Percentiles rank a stretch among this genome's conserved stretches.
Evolutionary conservation across 2,113 vertebrate species (phyloP).

Genomic region (Gobio gobio): DNA sequence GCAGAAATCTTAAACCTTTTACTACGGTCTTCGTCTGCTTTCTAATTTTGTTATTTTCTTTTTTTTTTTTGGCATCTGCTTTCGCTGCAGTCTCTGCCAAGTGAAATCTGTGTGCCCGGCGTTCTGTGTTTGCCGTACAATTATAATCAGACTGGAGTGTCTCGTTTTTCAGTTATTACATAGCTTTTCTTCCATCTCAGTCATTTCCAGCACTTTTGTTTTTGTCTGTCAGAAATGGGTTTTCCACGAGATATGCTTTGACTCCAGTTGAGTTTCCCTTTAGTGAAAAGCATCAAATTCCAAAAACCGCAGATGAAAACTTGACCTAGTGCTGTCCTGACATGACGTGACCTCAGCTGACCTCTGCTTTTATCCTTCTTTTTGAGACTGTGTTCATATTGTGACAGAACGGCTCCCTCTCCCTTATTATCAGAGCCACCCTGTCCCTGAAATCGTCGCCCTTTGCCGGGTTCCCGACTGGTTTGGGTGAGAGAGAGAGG

Average conservation of each 20-base stretch:
- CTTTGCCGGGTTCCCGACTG: no score
- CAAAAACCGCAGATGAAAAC: conserved; percentile 1
- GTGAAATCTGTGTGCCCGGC: neutral
- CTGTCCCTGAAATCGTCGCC: no score
- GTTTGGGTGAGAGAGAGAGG: no score
- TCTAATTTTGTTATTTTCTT: neutral
- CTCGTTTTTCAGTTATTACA: conserved; percentile 7
- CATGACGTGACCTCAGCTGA: conserved; percentile 25
- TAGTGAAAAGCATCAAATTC: conserved; percentile 16
- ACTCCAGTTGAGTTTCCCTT: conserved; percentile 4
- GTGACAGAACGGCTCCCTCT: no score
- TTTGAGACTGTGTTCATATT: neutral
- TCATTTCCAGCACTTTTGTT: conserved; percentile 9
- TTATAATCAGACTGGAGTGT: neutral
- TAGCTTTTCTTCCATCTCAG: conserved; percentile 9
- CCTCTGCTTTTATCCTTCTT: neutral
- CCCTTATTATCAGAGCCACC: no score
- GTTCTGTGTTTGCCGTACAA: neutral
- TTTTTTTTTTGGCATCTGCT: neutral
- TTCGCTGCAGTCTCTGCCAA: neutral
- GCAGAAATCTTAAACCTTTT: neutral
- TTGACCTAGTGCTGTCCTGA: conserved; percentile 4
- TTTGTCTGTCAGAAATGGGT: conserved; percentile 37
- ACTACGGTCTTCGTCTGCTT: neutral
- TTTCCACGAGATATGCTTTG: conserved; percentile 24